phyloP scores from a whole-genome alignment of 2,113 vertebrate genomes.

The Zonotrichia leucophrys region DNA sequence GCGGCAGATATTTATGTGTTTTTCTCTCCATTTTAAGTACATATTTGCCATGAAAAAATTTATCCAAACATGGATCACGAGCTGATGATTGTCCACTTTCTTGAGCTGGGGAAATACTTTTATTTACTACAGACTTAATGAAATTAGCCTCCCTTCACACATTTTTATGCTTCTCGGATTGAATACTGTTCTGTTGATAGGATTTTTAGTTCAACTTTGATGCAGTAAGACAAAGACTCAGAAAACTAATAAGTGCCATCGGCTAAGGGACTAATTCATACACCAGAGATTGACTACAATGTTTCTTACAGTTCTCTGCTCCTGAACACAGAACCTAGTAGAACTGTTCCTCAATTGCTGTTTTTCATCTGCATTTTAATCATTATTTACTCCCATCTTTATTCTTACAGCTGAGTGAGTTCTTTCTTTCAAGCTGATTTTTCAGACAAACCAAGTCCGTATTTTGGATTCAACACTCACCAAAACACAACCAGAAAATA shows the following conservation, averaged over 20 bases:
- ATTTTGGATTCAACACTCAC: not conserved
- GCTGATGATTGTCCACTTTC: not conserved
- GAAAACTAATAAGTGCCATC: not conserved
- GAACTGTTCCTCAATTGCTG: not conserved
- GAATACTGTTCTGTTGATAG: not conserved
- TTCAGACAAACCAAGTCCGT: not conserved
- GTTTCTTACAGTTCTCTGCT: not conserved
- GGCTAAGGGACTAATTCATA: not conserved
- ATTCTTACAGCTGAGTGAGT: not conserved
- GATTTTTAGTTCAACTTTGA: not conserved
- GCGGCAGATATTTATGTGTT: not conserved
- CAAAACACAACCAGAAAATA: not conserved
- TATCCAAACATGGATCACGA: not conserved
- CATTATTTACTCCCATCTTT: not conserved
- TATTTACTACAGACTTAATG: not conserved
- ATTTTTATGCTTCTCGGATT: not conserved
- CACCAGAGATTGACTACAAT: not conserved
- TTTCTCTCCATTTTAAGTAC: not conserved
- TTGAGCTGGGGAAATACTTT: not conserved
- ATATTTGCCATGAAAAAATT: not conserved
- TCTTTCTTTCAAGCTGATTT: not conserved
- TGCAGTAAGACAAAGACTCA: not conserved
- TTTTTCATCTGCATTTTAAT: not conserved
- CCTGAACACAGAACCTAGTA: not conserved
- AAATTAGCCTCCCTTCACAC: not conserved